Evolutionary conservation across 2,888 invertebrate genomes (phyloP), one percentile per base, ranked within the genome.

Genomic region (Tetanocera ferruginea): DNA sequence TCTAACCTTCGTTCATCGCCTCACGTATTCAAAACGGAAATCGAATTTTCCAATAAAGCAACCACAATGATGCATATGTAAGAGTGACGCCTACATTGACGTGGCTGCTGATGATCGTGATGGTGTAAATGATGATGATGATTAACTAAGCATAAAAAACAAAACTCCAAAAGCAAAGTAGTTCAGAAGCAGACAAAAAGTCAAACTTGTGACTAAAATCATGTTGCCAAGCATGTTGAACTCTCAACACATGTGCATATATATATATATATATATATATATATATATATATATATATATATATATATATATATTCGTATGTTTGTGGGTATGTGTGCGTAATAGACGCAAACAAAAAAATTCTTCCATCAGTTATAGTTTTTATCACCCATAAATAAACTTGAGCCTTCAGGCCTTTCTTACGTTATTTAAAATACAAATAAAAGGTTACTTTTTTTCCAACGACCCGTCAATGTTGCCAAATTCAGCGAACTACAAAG

Each of bases 41-140:
- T 83, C 79, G 82, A 83, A 83, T 82, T 83, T 82, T 82, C 82
- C 81, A 82, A 81, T 81, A 82, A 82, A 81, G 34, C 69, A 69
- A 57, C 49, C 70, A 34, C 60, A 60, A 28, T 19, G 60, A 57
- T 75, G 49, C 28, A n/a, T 72, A 28, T 52, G 60, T 67, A 57
- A 52, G n/a, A 25, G 11, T 76, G 19, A 55, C 31, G 75, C 52
- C 51, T 49, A 62, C 28, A 57, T 62, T 34, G 72, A 19, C 37
- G 76, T 76, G 77, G 67, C 34, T 60, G 73, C 73, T 34, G 60
- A 8, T 52, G 43, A 73, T 64, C 51, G 14, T 28, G 70, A 70
- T 70, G 43, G 37, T 52, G 57, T 34, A 37, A 43, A 70, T 62
- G 52, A 34, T 23, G 70, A 75, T 71, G 62, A 43, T 73, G 62